A percentile compares a stretch with the other conserved stretches of the same genome.
Conservation (phyloP, 2,113 vertebrate genomes). For the Arizona elegans region DNA sequence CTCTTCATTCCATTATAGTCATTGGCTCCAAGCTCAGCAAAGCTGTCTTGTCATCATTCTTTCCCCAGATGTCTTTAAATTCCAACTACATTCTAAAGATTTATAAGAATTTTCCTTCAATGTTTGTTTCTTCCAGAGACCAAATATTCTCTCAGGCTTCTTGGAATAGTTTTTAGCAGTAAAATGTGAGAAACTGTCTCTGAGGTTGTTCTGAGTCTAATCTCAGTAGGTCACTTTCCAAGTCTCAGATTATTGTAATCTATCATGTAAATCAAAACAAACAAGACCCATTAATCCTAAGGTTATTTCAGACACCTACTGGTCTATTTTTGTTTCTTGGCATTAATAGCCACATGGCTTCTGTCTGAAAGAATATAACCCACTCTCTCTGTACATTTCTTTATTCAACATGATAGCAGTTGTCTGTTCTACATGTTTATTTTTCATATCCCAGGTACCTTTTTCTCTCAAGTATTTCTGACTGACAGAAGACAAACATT, state of each 20-base stretch:
- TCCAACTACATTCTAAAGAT: not conserved
- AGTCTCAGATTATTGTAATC: constrained; percentile 25
- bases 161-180: not conserved
- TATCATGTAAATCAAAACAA: constrained; percentile 25
- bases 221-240: constrained; percentile 15
- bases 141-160: not conserved
- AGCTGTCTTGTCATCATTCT: not conserved
- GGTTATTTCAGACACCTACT: constrained; percentile 13
- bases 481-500: not conserved
- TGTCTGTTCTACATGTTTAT: constrained; percentile 21
- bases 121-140: not conserved
- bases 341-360: constrained; percentile 12
- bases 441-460: not conserved
- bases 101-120: not conserved
- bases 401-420: not conserved
- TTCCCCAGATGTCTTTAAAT: not conserved
- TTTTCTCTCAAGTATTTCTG: not conserved
- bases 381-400: constrained; percentile 6
- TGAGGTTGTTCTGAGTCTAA: constrained; percentile 10
- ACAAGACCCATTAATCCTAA: constrained; percentile 39
- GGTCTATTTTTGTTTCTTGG: not conserved
- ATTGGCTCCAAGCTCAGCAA: not conserved
- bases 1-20: not conserved
- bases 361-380: not conserved
- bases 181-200: constrained; percentile 13